Conservation (phyloP, 2,113 vertebrate genomes). For the Strix uralensis region DNA sequence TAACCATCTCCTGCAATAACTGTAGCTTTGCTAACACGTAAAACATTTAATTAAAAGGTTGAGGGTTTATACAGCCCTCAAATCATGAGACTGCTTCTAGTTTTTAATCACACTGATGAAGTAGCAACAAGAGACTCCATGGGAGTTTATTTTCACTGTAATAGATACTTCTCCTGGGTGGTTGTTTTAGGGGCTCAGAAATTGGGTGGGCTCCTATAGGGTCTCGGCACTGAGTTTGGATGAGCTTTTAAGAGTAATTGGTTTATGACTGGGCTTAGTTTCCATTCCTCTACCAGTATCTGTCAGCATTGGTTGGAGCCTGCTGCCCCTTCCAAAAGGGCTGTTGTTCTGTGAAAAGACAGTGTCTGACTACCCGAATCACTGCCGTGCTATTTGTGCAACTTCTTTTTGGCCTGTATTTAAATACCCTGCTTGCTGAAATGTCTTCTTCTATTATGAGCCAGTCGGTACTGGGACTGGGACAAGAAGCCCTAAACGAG, state of each 20-base stretch:
- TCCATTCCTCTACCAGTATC: background rate
- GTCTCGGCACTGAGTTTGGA: background rate
- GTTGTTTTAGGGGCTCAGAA: background rate
- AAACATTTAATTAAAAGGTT: background rate
- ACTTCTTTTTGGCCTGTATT: background rate
- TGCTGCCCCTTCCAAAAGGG: background rate
- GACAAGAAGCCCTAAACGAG: background rate
- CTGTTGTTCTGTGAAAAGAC: background rate
- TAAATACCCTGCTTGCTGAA: background rate
- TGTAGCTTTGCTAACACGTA: background rate
- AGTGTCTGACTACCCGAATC: background rate
- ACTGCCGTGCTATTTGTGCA: background rate
- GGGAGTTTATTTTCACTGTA: background rate
- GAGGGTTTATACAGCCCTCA: background rate
- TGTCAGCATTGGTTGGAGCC: background rate
- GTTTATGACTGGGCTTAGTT: background rate
- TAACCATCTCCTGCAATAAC: background rate
- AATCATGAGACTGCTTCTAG: accelerated
- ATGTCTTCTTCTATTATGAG: background rate
- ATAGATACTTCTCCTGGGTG: background rate
- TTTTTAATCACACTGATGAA: background rate
- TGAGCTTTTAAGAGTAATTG: background rate
- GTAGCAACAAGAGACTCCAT: background rate
- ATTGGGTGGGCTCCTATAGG: background rate
- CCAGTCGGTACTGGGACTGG: background rate